Conservation (phyloP, 2,113 vertebrate genomes). For the Hoplias malabaricus region DNA sequence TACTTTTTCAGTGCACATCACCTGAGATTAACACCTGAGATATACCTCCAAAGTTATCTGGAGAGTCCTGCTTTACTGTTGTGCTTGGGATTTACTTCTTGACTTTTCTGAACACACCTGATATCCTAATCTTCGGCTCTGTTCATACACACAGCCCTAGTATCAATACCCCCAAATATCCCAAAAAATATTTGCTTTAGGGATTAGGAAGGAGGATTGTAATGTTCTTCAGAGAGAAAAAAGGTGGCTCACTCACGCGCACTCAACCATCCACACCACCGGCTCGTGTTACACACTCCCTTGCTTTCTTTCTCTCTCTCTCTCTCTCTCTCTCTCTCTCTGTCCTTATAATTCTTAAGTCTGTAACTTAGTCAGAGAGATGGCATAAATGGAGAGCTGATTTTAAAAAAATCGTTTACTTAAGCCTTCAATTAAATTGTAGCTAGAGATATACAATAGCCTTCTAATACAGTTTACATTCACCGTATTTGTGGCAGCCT, state of each 20-base stretch:
- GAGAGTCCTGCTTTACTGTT: not conserved
- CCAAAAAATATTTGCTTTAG: conserved; percentile 51
- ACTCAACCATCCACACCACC: conserved; percentile 7
- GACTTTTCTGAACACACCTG: conserved; percentile 24
- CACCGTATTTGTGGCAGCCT: too few species aligned
- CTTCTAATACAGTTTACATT: too few species aligned
- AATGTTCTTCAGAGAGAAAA: conserved; percentile 28
- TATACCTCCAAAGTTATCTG: not conserved
- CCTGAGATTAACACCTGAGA: too few species aligned
- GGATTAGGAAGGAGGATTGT: conserved; percentile 48
- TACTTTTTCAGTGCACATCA: too few species aligned
- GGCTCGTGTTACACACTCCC: conserved; percentile 24
- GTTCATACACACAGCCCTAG: conserved; percentile 12
- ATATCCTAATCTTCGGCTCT: conserved; percentile 34
- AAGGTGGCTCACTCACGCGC: conserved; percentile 19
- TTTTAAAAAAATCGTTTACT: too few species aligned
- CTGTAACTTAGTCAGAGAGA: too few species aligned
- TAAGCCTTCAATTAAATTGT: too few species aligned
- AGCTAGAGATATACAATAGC: too few species aligned
- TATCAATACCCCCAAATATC: conserved; percentile 44
- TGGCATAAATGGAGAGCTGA: too few species aligned
- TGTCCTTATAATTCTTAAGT: too few species aligned
- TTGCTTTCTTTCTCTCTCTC: too few species aligned
- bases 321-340: too few species aligned
- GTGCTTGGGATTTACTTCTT: not conserved